Conservation (phyloP, 2,797 vertebrate species). For the Lerista edwardsae region DNA sequence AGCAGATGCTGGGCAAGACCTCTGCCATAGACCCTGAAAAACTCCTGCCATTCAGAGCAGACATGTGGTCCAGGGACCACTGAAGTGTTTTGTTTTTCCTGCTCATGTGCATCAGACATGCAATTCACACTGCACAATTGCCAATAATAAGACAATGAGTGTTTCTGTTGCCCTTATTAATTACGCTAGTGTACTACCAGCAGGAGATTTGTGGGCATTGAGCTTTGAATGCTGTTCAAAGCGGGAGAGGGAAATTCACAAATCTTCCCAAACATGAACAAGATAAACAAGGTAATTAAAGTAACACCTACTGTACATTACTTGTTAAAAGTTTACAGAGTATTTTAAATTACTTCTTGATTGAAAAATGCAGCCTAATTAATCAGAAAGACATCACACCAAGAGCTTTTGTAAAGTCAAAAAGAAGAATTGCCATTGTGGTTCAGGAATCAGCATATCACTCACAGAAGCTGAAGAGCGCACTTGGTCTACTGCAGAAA, state of each 20-base stretch:
- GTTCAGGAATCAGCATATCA: background rate
- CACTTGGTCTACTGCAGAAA: background rate
- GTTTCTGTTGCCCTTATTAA: conserved; percentile 27
- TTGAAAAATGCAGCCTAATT: conserved; percentile 52
- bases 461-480: conserved; percentile 6
- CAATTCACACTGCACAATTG: background rate
- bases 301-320: background rate
- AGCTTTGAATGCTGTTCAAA: conserved; percentile 29
- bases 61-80: background rate
- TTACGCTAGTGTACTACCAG: conserved; percentile 37
- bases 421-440: conserved; percentile 3
- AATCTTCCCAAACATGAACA: conserved; percentile 41
- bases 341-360: conserved; percentile 46
- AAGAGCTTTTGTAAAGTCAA: conserved; percentile 26
- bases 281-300: conserved; percentile 39
- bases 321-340: conserved; percentile 21
- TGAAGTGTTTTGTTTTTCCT: background rate
- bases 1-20: too few relatives aligned
- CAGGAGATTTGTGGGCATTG: conserved; percentile 21
- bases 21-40: too few relatives aligned
- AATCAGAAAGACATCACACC: conserved; percentile 34
- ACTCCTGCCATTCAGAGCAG: too few relatives aligned
- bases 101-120: conserved; percentile 22
- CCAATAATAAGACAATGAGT: background rate
- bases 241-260: conserved; percentile 22